Percentiles rank a stretch among this genome's conserved stretches.
These are phyloP conservation scores for Leistus spinibarbis DNA, from an alignment of 2,888 invertebrate genomes.

Conservation along the genomic window DNA sequence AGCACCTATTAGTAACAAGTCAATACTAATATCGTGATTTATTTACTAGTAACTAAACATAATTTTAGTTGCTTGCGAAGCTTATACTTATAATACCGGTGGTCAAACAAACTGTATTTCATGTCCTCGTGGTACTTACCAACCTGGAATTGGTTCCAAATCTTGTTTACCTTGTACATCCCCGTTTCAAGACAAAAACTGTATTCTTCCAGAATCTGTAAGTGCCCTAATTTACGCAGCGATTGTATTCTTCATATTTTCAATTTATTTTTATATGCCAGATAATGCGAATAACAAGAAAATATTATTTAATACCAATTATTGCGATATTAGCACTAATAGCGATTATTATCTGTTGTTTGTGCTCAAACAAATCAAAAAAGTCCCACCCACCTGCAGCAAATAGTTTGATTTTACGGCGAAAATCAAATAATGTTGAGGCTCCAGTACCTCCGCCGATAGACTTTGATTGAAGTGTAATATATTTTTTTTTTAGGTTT, in stretches of 20 bases:
- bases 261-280: background rate
- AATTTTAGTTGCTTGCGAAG: conserved; percentile 53
- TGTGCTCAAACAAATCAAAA: background rate
- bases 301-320: conserved; percentile 26
- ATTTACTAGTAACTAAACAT: background rate
- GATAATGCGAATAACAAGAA: conserved; percentile 12
- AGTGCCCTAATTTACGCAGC: conserved; percentile 26
- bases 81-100: conserved; percentile 53
- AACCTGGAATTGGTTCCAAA: conserved; percentile 53
- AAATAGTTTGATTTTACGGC: conserved; percentile 32
- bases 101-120: conserved; percentile 51
- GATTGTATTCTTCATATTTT: background rate
- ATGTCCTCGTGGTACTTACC: conserved; percentile 54
- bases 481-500: conserved; percentile 21
- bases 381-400: background rate
- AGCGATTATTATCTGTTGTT: conserved; percentile 1
- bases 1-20: no score
- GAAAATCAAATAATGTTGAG: conserved; percentile 18
- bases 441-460: conserved; percentile 47
- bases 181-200: conserved; percentile 53
- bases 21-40: background rate
- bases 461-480: conserved; percentile 42
- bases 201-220: conserved; percentile 50
- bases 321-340: conserved; percentile 26
- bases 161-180: conserved; percentile 52